Percentiles rank a stretch among this genome's conserved stretches.
phyloP scores from a whole-genome alignment of 1,140 invertebrate species.

The Antheraea pernyi region DNA sequence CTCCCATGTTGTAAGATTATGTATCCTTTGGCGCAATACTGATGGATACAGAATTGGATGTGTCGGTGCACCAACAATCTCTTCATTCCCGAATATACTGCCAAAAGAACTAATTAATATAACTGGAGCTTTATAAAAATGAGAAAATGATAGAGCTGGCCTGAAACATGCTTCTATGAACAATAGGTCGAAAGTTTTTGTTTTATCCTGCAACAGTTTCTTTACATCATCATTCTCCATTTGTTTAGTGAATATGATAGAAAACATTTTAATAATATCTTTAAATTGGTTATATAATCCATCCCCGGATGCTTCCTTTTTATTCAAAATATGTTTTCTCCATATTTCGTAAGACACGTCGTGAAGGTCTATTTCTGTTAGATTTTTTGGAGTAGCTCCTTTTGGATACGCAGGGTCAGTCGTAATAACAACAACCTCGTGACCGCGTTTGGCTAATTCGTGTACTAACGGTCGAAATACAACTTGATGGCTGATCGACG shows the following conservation, averaged over 20 bases:
- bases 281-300: not conserved
- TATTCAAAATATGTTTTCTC: not conserved
- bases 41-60: slow-evolving; percentile 24
- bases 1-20: slow-evolving; percentile 21
- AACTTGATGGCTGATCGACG: not conserved
- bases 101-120: slow-evolving; percentile 23
- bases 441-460: slow-evolving; percentile 9
- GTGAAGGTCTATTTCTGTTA: slow-evolving; percentile 12
- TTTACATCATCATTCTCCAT: not conserved
- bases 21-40: slow-evolving; percentile 1
- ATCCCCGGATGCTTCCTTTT: not conserved
- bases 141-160: slow-evolving; percentile 9
- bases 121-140: slow-evolving; percentile 22
- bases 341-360: not conserved
- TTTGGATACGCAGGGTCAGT: slow-evolving; percentile 1
- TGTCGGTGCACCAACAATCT: slow-evolving; percentile 20
- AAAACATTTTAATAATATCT: not conserved
- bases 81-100: slow-evolving; percentile 2
- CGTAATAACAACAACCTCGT: slow-evolving; percentile 5
- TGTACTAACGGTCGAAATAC: slow-evolving; percentile 4
- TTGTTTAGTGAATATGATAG: slow-evolving; percentile 4
- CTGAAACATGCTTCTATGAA: not conserved
- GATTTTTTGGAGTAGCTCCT: not conserved
- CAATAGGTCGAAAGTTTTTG: not conserved
- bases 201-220: not conserved